These are phyloP conservation scores for Nestor notabilis DNA, from an alignment of 2,113 vertebrate genomes.

Conservation along the genomic window DNA sequence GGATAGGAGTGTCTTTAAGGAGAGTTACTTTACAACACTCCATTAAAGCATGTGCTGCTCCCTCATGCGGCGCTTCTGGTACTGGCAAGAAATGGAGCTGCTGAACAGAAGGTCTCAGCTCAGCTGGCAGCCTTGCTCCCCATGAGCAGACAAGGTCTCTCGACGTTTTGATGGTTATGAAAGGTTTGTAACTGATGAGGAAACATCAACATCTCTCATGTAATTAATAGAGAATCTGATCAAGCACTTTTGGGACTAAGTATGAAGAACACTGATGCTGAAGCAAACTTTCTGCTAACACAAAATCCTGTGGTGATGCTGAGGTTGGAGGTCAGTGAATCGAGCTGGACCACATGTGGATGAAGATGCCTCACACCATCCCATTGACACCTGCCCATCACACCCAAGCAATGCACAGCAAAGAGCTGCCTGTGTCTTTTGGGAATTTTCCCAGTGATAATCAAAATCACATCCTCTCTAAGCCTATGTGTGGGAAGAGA, in stretches of 20 bases:
- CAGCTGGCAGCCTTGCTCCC: background rate
- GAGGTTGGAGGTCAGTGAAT: background rate
- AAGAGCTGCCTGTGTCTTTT: background rate
- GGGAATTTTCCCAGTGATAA: background rate
- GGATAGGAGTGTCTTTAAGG: background rate
- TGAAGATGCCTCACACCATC: background rate
- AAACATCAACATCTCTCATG: background rate
- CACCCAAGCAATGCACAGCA: accelerated
- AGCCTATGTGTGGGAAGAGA: accelerated
- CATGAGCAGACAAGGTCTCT: accelerated
- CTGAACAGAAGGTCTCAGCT: background rate
- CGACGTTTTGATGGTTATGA: accelerated
- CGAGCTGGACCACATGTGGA: accelerated
- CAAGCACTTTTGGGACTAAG: background rate
- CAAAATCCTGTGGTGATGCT: accelerated
- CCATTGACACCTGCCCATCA: background rate
- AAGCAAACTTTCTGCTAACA: background rate
- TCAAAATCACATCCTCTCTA: background rate
- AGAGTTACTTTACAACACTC: background rate
- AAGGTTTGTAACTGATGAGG: background rate
- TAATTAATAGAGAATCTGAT: background rate
- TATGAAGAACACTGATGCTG: background rate
- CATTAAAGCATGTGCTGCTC: background rate
- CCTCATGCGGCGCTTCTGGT: background rate
- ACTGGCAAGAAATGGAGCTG: background rate